Evolutionary conservation across 2,888 invertebrate genomes (phyloP).

Genomic region (Oscheius myriophilus): DNA sequence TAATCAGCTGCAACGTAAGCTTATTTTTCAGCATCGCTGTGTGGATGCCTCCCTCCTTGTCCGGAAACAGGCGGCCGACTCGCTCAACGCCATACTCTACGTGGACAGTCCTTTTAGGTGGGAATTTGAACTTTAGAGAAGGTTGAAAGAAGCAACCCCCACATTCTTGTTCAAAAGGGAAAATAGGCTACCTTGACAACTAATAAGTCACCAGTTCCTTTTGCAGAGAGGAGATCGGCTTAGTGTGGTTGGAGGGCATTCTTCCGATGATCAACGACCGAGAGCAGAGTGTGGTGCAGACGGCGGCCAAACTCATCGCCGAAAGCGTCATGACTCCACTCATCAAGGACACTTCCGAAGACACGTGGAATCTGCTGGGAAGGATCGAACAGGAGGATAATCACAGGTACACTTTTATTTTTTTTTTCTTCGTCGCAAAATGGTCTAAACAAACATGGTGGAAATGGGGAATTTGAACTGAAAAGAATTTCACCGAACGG

Average conservation of each 20-base stretch:
- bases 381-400: slow-evolving; percentile 40
- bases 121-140: slow-evolving; percentile 40
- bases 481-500: too few species aligned
- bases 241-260: slow-evolving; percentile 70
- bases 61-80: slow-evolving; percentile 75
- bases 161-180: too few species aligned
- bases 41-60: slow-evolving; percentile 75
- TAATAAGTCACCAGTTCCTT: slow-evolving; percentile 7
- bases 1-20: too few species aligned
- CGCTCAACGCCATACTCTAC: slow-evolving; percentile 74
- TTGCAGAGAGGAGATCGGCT: slow-evolving; percentile 22
- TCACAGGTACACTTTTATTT: slow-evolving; percentile 28
- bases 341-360: slow-evolving; percentile 8
- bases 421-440: too few species aligned
- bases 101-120: slow-evolving; percentile 73
- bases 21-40: slow-evolving; percentile 32
- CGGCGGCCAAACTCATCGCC: slow-evolving; percentile 36
- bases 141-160: background rate
- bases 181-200: slow-evolving; percentile 17
- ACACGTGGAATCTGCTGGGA: slow-evolving; percentile 33
- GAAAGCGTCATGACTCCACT: slow-evolving; percentile 11
- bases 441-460: too few species aligned
- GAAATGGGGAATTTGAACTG: too few species aligned
- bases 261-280: slow-evolving; percentile 76
- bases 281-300: slow-evolving; percentile 69